A percentile compares a stretch with the other conserved stretches of the same genome.
These are phyloP conservation scores for Sigmodon hispidus DNA, from an alignment of 2,113 vertebrate genomes.

Conservation along the genomic window DNA sequence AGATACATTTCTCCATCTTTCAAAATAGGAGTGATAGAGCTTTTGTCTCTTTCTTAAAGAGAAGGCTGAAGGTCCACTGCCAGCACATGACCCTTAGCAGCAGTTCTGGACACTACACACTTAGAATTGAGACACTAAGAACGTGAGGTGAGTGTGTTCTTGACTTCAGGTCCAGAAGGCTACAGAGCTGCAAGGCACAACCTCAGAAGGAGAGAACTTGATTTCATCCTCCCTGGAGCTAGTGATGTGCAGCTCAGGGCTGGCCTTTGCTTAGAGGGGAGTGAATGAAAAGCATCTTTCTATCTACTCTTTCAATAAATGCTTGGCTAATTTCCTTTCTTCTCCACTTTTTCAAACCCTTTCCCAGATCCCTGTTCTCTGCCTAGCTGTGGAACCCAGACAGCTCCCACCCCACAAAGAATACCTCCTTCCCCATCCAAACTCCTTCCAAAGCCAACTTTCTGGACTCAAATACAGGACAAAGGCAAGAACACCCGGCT, in stretches of 20 bases:
- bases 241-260: background rate
- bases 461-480: background rate
- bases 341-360: background rate
- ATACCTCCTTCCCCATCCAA: background rate
- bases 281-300: background rate
- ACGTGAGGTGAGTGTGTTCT: background rate
- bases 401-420: background rate
- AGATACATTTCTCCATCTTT: constrained; percentile 10
- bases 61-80: background rate
- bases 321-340: background rate
- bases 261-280: background rate
- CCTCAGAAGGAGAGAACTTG: background rate
- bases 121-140: background rate
- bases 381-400: background rate
- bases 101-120: background rate
- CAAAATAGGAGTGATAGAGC: constrained; percentile 30
- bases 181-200: background rate
- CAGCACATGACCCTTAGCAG: background rate
- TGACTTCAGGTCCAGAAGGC: background rate
- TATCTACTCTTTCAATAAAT: background rate
- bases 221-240: background rate
- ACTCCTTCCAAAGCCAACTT: constrained; percentile 10
- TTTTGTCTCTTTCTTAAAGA: background rate
- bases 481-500: background rate
- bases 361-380: background rate